Conservation (phyloP, 1,140 invertebrate species). For the Drosophila sproati region DNA sequence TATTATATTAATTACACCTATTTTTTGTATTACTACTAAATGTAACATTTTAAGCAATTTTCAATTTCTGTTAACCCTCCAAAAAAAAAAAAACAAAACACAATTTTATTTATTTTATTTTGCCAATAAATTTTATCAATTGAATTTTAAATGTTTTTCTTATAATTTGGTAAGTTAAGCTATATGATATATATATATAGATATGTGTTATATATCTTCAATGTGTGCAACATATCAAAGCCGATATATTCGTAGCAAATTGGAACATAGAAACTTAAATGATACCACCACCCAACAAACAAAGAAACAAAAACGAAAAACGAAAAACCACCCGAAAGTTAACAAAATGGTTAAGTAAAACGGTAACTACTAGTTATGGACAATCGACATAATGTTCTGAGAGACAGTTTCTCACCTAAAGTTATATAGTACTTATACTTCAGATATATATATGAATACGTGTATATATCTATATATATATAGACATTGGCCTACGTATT, state of each 20-base stretch:
- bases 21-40: constrained; percentile 78
- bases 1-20: constrained; percentile 70
- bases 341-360: constrained; percentile 68
- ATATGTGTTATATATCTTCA: constrained; percentile 7
- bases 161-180: neutral
- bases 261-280: constrained; percentile 52
- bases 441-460: constrained; percentile 25
- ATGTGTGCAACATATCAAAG: constrained; percentile 50
- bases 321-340: constrained; percentile 55
- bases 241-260: constrained; percentile 55
- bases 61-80: constrained; percentile 70
- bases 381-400: constrained; percentile 55
- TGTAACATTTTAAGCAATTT: constrained; percentile 68
- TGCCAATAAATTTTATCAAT: constrained; percentile 72
- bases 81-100: constrained; percentile 35
- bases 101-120: constrained; percentile 74
- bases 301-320: constrained; percentile 35
- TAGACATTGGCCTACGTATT: constrained; percentile 22
- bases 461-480: constrained; percentile 24
- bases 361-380: constrained; percentile 75
- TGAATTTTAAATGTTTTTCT: constrained; percentile 31
- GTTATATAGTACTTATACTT: constrained; percentile 41
- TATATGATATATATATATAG: neutral
- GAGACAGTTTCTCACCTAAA: constrained; percentile 28
- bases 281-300: constrained; percentile 64